Evolutionary conservation across 2,797 vertebrate genomes (phyloP).

Genomic region (Rhinoraja longicauda): DNA sequence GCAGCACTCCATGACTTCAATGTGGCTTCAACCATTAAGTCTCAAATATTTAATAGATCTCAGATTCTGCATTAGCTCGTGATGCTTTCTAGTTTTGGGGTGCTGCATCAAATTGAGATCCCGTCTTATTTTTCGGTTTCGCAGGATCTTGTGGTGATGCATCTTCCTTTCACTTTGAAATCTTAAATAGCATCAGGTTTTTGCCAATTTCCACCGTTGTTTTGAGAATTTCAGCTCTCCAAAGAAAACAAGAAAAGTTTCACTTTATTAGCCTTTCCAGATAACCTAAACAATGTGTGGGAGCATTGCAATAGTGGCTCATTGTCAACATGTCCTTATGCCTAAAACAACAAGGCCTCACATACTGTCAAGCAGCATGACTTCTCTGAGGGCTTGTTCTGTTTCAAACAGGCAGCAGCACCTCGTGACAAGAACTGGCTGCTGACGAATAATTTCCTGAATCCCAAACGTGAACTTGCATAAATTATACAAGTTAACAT

Average conservation of each 20-base stretch:
- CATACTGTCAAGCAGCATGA: neutral
- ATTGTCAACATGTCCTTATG: neutral
- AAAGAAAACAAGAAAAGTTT: neutral
- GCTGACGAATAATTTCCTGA: neutral
- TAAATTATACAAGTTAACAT: neutral
- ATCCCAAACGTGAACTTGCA: neutral
- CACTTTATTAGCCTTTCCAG: neutral
- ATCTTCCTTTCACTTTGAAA: too few species aligned
- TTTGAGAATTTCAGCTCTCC: neutral
- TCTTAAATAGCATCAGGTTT: neutral
- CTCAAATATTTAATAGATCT: neutral
- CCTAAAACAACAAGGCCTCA: neutral
- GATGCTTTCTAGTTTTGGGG: too few species aligned
- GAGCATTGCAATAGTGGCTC: neutral
- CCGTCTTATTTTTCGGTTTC: too few species aligned
- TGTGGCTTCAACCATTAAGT: neutral
- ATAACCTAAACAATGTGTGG: neutral
- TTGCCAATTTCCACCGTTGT: neutral
- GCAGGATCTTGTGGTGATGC: too few species aligned
- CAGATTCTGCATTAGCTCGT: too few species aligned
- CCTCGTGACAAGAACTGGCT: neutral
- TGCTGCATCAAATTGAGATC: too few species aligned
- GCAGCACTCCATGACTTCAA: neutral
- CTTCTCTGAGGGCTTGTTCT: neutral
- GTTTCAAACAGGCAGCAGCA: neutral